Evolutionary conservation across 2,797 vertebrate species (phyloP).

Genomic region (Tadarida brasiliensis): DNA sequence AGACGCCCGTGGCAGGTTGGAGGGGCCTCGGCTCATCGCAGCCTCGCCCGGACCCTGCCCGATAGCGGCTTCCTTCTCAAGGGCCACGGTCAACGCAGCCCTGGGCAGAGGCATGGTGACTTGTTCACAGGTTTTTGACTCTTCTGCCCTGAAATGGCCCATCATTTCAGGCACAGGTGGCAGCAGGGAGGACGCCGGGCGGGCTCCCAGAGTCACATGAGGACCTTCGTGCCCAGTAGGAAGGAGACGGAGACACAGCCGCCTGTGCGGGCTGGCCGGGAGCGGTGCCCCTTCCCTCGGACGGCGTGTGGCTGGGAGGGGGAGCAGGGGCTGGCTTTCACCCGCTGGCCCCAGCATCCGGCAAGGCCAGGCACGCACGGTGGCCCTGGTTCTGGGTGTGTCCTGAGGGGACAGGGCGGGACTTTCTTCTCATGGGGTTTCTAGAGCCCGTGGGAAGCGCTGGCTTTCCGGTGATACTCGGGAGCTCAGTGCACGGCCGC

Average conservation of each 20-base stretch:
- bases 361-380: too few species aligned
- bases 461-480: not conserved
- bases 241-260: not conserved
- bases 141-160: not conserved
- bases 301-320: accelerated
- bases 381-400: not conserved
- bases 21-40: not conserved
- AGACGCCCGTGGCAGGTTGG: accelerated
- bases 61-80: accelerated
- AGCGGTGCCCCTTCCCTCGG: not conserved
- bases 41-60: accelerated
- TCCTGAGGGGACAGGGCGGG: too few species aligned
- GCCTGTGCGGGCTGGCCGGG: not conserved
- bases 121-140: not conserved
- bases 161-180: accelerated
- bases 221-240: not conserved
- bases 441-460: not conserved
- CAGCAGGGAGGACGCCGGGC: not conserved
- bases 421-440: too few species aligned
- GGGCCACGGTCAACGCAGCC: not conserved
- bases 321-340: not conserved
- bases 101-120: not conserved
- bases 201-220: accelerated
- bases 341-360: not conserved
- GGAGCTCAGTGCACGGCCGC: not conserved